phyloP scores from a whole-genome alignment of 2,113 vertebrate species.

The Petaurus breviceps region DNA sequence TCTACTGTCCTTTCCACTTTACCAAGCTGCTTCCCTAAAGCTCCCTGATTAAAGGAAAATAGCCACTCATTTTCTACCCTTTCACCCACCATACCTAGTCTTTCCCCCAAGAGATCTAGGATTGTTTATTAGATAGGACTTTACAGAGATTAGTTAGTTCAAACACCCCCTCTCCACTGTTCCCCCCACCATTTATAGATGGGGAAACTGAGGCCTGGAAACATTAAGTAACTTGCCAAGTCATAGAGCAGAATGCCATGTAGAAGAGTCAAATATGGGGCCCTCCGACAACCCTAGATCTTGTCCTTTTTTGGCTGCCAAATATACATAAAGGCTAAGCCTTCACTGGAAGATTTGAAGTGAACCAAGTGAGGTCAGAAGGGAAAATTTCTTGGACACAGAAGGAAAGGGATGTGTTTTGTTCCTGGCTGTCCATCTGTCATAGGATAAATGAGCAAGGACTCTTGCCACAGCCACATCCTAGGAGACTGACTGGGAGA shows the following conservation, averaged over 20 bases:
- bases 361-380: background rate
- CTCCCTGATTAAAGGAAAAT: background rate
- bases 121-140: background rate
- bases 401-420: background rate
- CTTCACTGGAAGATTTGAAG: background rate
- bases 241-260: background rate
- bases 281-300: background rate
- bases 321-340: background rate
- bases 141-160: background rate
- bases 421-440: too few species aligned
- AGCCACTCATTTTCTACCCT: background rate
- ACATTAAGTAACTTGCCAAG: background rate
- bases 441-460: too few species aligned
- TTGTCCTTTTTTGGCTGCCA: background rate
- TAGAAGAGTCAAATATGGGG: background rate
- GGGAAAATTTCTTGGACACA: background rate
- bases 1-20: background rate
- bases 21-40: background rate
- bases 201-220: background rate
- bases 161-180: background rate
- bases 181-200: background rate
- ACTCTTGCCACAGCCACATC: background rate
- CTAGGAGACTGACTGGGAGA: background rate
- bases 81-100: background rate
- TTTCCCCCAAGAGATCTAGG: background rate